Evolutionary conservation across 2,888 invertebrate species (phyloP).

Genomic region (Craniophora ligustri): DNA sequence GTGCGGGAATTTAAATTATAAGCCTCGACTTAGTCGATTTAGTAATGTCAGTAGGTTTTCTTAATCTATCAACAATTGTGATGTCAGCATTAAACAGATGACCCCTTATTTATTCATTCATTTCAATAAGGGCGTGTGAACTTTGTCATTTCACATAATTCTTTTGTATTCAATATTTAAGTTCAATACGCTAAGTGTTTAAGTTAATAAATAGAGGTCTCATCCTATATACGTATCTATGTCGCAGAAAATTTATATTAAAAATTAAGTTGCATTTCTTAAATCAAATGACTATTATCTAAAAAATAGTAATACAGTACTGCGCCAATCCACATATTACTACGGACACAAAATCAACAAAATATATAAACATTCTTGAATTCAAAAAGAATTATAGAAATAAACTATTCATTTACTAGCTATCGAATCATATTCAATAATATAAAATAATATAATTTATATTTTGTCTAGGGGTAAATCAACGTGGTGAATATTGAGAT

Average conservation of each 20-base stretch:
- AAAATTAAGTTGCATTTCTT: slow-evolving; percentile 22
- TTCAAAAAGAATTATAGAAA: slow-evolving; percentile 41
- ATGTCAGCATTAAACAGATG: slow-evolving; percentile 11
- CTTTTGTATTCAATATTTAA: slow-evolving; percentile 5
- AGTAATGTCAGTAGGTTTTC: slow-evolving; percentile 33
- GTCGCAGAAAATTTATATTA: slow-evolving; percentile 37
- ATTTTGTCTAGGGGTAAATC: slow-evolving; percentile 25
- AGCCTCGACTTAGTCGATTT: slow-evolving; percentile 10
- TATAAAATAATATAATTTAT: slow-evolving; percentile 26
- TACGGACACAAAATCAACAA: slow-evolving; percentile 22
- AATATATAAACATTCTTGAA: slow-evolving; percentile 42
- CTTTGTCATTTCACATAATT: slow-evolving; percentile 1
- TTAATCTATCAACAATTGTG: slow-evolving; percentile 27
- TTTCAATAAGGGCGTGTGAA: slow-evolving; percentile 18
- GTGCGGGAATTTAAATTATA: slow-evolving; percentile 7
- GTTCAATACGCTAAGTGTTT: slow-evolving; percentile 17
- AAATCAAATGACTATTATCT: slow-evolving; percentile 31
- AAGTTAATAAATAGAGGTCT: slow-evolving; percentile 2
- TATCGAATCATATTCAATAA: slow-evolving; percentile 43
- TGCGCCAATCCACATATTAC: slow-evolving; percentile 34
- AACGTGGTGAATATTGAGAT: slow-evolving; percentile 7
- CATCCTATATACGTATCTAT: slow-evolving; percentile 3
- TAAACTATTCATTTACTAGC: slow-evolving; percentile 36
- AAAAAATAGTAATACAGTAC: slow-evolving; percentile 35
- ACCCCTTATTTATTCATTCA: slow-evolving; percentile 1